Conservation (phyloP, 2,797 vertebrate genomes). For the Myripristis murdjan region DNA sequence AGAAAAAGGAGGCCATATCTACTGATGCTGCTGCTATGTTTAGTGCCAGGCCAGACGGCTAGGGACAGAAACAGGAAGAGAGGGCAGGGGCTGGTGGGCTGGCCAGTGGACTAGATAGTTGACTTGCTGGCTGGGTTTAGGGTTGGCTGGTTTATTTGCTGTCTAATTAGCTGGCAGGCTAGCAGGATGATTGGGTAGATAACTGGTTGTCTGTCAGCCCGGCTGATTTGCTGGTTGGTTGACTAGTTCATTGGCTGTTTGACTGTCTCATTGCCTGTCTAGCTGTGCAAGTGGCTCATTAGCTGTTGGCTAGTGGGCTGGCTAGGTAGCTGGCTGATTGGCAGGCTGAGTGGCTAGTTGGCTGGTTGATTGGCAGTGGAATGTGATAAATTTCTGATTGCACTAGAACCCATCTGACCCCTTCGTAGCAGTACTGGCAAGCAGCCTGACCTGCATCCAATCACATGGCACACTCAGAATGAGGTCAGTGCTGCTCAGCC, state of each 20-base stretch:
- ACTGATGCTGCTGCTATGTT: conserved; percentile 46
- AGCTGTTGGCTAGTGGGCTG: neutral
- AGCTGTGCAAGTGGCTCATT: neutral
- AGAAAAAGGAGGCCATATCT: conserved; percentile 41
- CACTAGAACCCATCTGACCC: conserved; percentile 31
- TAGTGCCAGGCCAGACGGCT: conserved; percentile 45
- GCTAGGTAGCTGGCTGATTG: neutral
- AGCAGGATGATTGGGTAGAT: neutral
- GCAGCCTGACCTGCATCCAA: conserved; percentile 28
- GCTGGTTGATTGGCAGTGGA: neutral
- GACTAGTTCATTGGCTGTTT: neutral
- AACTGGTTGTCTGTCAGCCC: neutral
- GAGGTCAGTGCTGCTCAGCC: conserved; percentile 42
- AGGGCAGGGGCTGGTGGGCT: conserved; percentile 9
- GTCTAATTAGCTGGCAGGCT: neutral
- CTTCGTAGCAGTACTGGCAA: conserved; percentile 22
- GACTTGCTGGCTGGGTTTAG: no score
- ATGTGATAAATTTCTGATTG: neutral
- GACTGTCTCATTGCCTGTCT: neutral
- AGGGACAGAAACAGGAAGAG: conserved; percentile 21
- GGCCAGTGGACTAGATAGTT: neutral
- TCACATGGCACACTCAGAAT: conserved; percentile 9
- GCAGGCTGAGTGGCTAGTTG: neutral
- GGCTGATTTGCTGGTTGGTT: neutral
- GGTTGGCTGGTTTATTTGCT: neutral